Conservation (phyloP, 2,797 vertebrate species). For the Aphelocoma californica region DNA sequence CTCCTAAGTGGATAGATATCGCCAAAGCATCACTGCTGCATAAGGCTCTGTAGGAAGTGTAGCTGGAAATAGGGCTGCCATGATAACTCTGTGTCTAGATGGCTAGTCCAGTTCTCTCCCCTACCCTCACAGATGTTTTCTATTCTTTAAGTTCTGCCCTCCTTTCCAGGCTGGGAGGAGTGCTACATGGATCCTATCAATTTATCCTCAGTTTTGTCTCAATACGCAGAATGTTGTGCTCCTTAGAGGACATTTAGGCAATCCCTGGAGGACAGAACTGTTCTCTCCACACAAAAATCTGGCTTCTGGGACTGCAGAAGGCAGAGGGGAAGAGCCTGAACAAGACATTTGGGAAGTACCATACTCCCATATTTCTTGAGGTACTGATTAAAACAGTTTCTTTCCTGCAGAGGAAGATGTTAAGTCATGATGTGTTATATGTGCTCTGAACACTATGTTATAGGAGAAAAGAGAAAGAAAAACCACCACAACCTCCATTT, state of each 20-base stretch:
- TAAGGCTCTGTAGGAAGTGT: not conserved
- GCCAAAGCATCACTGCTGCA: not conserved
- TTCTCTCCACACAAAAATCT: not conserved
- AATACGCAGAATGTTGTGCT: not conserved
- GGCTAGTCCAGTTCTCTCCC: not conserved
- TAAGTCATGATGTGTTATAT: not conserved
- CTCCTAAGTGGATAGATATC: not conserved
- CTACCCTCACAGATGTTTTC: not conserved
- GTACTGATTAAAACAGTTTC: not conserved
- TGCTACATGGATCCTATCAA: not conserved
- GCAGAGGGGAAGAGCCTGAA: not conserved
- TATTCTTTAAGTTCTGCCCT: not conserved
- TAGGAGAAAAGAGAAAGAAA: not conserved
- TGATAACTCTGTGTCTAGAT: not conserved
- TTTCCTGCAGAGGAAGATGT: not conserved
- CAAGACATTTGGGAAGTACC: not conserved
- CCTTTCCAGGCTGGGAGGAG: not conserved
- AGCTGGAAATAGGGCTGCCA: not conserved
- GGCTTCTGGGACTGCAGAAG: not conserved
- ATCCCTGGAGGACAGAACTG: not conserved
- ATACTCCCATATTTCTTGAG: not conserved
- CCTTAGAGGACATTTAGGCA: not conserved
- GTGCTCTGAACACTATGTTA: not conserved
- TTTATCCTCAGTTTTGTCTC: not conserved
- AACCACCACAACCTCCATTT: not conserved